Evolutionary conservation across 2,113 vertebrate genomes (phyloP).

Genomic region (Montifringilla adamsi): DNA sequence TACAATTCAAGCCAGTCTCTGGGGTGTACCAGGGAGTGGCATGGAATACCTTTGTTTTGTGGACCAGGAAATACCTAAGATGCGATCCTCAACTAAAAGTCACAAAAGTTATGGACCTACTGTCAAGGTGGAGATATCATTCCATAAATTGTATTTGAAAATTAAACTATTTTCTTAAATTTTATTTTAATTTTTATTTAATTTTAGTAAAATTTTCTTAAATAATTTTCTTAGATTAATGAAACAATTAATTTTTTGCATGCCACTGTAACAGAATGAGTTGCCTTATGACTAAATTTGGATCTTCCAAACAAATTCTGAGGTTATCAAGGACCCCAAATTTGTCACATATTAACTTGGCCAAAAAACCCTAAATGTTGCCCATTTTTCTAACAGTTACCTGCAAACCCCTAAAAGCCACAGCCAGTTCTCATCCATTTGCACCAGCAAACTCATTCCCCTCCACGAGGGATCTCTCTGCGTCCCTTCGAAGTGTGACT

Average conservation of each 20-base stretch:
- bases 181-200: no score
- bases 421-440: background rate
- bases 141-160: background rate
- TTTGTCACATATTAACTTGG: background rate
- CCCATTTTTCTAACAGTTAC: background rate
- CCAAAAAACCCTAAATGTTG: background rate
- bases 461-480: background rate
- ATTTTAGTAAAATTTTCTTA: no score
- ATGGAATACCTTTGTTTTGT: background rate
- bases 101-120: background rate
- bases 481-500: background rate
- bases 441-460: background rate
- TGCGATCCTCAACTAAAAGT: background rate
- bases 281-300: background rate
- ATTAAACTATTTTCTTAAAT: background rate
- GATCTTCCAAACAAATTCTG: background rate
- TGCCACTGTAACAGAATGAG: background rate
- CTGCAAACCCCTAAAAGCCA: background rate
- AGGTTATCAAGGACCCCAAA: background rate
- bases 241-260: background rate
- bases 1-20: background rate
- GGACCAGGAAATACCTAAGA: background rate
- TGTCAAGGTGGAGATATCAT: background rate
- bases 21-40: background rate
- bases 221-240: no score